phyloP scores from a whole-genome alignment of 2,113 vertebrate species.

The Heterochromis multidens region DNA sequence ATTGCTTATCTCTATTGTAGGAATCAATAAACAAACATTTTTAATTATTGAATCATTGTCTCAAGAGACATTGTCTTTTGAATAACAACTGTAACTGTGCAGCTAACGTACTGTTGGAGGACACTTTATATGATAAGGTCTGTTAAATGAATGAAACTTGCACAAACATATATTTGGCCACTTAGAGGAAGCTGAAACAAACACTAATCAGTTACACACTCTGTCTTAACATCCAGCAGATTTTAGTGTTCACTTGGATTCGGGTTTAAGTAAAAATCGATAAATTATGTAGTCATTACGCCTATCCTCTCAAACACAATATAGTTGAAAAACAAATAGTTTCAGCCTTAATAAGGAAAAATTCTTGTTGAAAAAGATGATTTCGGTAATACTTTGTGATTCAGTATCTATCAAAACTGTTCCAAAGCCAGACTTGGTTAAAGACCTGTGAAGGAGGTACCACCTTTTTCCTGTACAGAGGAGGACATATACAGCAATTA shows the following conservation, averaged over 20 bases:
- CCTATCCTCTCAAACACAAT: background rate
- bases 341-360: background rate
- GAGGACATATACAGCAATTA: conserved; percentile 55
- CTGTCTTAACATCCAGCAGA: too few relatives aligned
- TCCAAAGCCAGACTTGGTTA: conserved; percentile 68
- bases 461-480: conserved; percentile 66
- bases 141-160: background rate
- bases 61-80: background rate
- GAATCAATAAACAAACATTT: background rate
- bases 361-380: background rate
- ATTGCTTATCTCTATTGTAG: background rate
- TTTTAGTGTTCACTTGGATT: too few relatives aligned
- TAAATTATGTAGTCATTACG: too few relatives aligned
- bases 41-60: background rate
- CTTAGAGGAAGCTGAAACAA: background rate
- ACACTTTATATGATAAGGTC: background rate
- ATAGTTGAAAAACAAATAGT: background rate
- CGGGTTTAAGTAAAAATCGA: too few relatives aligned
- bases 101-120: background rate
- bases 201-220: too few relatives aligned
- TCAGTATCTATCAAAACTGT: background rate
- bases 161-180: background rate
- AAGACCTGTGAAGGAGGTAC: conserved; percentile 77
- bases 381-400: background rate
- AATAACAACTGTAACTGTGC: background rate